Evolutionary conservation across 2,113 vertebrate species (phyloP).

Genomic region (Corvus cornix): DNA sequence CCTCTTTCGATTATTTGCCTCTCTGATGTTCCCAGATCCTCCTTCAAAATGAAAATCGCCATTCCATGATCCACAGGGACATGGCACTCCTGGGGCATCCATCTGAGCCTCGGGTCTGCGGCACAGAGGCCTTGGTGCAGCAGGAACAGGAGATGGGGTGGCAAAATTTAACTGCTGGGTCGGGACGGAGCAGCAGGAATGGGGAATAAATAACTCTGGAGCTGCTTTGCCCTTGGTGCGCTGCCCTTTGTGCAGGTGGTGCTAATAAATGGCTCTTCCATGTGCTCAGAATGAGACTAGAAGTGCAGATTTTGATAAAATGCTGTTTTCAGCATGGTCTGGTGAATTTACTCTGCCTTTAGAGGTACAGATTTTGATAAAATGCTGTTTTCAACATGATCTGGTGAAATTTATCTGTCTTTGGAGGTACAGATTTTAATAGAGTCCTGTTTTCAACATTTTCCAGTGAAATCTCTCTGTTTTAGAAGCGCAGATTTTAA

Average conservation of each 20-base stretch:
- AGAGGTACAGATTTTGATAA: background rate
- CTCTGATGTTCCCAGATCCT: background rate
- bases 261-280: background rate
- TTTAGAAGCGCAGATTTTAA: background rate
- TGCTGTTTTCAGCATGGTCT: fast-evolving
- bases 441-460: background rate
- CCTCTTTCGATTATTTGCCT: background rate
- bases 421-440: background rate
- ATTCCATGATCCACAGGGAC: background rate
- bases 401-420: background rate
- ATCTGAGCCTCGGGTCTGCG: background rate
- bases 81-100: background rate
- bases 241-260: background rate
- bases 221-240: fast-evolving
- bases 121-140: background rate
- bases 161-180: fast-evolving
- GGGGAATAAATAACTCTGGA: background rate
- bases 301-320: background rate
- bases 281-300: fast-evolving
- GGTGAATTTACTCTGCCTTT: background rate
- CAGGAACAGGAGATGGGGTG: background rate
- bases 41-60: background rate
- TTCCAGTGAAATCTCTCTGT: background rate
- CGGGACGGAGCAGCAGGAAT: background rate
- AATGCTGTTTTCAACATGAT: fast-evolving